Evolutionary conservation across 23 tunicate species (phyloP).

Genomic region (Ciona savignyi): DNA sequence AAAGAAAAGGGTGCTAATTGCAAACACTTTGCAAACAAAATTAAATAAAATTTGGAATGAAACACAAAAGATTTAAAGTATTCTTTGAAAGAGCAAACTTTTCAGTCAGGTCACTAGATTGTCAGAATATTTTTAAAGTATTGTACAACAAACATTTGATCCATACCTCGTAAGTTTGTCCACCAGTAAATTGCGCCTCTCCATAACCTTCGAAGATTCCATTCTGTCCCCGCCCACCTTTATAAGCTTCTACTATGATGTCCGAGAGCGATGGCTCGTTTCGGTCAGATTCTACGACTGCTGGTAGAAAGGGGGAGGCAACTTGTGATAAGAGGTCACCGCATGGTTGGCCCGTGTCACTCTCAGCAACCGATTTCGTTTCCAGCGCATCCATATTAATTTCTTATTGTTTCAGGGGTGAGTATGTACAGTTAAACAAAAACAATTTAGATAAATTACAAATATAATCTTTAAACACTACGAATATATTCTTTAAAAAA

Average conservation of each 20-base stretch:
- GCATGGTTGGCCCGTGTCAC: conserved; percentile 44
- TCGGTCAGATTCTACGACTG: conserved; percentile 24
- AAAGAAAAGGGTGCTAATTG: too few species aligned
- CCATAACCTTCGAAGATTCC: conserved; percentile 80
- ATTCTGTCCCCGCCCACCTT: conserved; percentile 43
- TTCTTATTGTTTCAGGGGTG: too few species aligned
- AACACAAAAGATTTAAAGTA: too few species aligned
- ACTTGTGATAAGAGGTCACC: conserved; percentile 25
- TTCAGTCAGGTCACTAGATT: too few species aligned
- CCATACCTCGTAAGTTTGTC: conserved; percentile 48
- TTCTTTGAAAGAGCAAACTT: too few species aligned
- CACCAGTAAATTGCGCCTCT: conserved; percentile 70
- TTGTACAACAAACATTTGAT: background rate
- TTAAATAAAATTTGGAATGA: too few species aligned
- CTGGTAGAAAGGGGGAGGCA: background rate
- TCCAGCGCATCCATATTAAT: conserved; percentile 38
- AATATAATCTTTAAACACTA: too few species aligned
- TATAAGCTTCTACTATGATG: conserved; percentile 56
- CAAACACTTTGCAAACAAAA: too few species aligned
- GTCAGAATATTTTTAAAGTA: too few species aligned
- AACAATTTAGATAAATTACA: too few species aligned
- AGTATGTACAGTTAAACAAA: too few species aligned
- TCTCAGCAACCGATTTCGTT: conserved; percentile 69
- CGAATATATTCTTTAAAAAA: too few species aligned
- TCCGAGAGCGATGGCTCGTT: conserved; percentile 69